These are phyloP conservation scores for Petrocephalus sullivani DNA, from an alignment of 2,797 vertebrate species.

Conservation along the genomic window DNA sequence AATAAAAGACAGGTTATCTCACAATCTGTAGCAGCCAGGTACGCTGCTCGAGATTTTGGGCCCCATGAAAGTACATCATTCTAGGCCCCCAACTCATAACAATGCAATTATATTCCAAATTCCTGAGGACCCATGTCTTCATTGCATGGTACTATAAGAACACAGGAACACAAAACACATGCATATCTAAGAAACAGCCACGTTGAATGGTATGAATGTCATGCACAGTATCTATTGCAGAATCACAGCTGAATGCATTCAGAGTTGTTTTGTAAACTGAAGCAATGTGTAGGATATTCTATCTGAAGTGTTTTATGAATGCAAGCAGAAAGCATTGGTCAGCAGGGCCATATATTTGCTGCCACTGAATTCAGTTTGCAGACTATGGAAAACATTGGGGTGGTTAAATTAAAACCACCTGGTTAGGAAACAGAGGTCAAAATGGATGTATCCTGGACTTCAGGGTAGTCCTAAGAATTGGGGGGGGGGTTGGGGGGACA, in stretches of 20 bases:
- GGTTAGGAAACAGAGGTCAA: conserved; percentile 1
- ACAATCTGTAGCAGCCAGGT: too few species aligned
- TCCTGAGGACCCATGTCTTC: too few species aligned
- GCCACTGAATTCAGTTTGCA: neutral
- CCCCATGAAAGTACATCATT: too few species aligned
- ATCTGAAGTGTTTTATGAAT: conserved; percentile 1
- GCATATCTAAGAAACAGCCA: neutral
- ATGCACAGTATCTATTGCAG: neutral
- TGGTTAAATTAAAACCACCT: neutral
- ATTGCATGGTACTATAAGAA: neutral
- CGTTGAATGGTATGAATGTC: neutral
- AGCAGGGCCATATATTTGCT: neutral
- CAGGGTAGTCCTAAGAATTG: neutral
- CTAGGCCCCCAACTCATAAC: too few species aligned
- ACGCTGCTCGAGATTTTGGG: too few species aligned
- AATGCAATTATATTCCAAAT: too few species aligned
- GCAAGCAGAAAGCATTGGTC: neutral
- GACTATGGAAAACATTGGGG: neutral
- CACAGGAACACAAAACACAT: neutral
- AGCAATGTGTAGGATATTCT: neutral
- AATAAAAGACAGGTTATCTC: neutral
- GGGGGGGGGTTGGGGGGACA: neutral
- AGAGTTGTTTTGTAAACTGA: neutral
- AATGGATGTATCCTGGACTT: neutral
- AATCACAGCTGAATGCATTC: conserved; percentile 1